A percentile compares a stretch with the other conserved stretches of the same genome.
Conservation (phyloP, 53 echinoderm and acorn worm species). For the Actinopyga echinites region DNA sequence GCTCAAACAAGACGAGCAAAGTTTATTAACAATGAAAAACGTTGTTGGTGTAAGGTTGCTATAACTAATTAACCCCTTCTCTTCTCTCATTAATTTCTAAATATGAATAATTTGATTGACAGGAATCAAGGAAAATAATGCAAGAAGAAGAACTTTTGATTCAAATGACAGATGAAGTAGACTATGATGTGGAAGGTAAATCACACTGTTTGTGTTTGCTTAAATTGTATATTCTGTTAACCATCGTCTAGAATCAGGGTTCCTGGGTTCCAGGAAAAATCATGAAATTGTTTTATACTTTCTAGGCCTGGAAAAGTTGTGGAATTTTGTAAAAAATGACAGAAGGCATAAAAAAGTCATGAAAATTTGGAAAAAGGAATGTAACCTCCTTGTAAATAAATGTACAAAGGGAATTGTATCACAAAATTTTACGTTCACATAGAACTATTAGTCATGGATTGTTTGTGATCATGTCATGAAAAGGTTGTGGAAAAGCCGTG, state of each 20-base stretch:
- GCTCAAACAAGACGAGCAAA: not conserved
- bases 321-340: no score
- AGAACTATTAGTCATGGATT: no score
- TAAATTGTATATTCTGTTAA: not conserved
- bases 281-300: not conserved
- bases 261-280: no score
- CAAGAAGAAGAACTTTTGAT: conserved; percentile 81
- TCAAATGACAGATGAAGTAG: conserved; percentile 96
- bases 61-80: not conserved
- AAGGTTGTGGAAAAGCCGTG: no score
- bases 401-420: no score
- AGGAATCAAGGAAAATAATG: conserved; percentile 85
- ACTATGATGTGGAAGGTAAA: conserved; percentile 97
- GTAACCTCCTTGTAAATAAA: no score
- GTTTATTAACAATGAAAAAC: not conserved
- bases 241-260: not conserved
- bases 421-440: no score
- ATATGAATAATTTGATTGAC: no score
- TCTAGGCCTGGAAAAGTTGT: no score
- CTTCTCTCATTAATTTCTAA: not conserved
- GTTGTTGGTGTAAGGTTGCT: not conserved
- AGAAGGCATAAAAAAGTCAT: not conserved
- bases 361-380: no score
- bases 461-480: no score
- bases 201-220: not conserved